phyloP scores from a whole-genome alignment of 2,113 vertebrate species.

The Hippocampus zosterae region DNA sequence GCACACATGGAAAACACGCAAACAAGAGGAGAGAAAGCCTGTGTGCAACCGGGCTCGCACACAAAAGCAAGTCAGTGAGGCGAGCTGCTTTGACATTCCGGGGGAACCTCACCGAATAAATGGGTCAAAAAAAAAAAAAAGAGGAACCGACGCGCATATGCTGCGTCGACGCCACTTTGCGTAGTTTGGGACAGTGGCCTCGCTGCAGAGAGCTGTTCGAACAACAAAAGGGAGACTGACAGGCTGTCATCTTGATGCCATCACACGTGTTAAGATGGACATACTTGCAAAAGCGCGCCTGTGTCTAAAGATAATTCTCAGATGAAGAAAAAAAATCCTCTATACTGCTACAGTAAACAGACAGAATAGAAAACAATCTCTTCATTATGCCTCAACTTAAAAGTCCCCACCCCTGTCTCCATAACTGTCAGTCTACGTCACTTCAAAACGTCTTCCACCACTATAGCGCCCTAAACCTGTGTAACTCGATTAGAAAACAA shows the following conservation, averaged over 20 bases:
- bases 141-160: not conserved
- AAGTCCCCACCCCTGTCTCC: no score
- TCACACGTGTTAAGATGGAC: constrained; percentile 3
- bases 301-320: not conserved
- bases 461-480: no score
- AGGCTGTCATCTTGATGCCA: not conserved
- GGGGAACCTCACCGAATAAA: constrained; percentile 30
- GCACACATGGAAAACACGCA: not conserved
- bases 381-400: no score
- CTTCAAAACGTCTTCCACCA: no score
- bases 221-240: constrained; percentile 20
- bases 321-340: not conserved
- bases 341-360: not conserved
- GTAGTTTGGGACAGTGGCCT: constrained; percentile 14
- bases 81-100: not conserved
- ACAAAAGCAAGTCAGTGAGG: constrained; percentile 1
- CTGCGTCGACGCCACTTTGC: constrained; percentile 32
- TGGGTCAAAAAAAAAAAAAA: constrained; percentile 41
- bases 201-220: constrained; percentile 17
- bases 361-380: not conserved
- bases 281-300: not conserved
- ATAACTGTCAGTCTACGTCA: no score
- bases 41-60: not conserved
- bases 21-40: not conserved
- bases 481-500: no score